A percentile compares a stretch with the other conserved stretches of the same genome.
phyloP scores from a whole-genome alignment of 2,888 invertebrate genomes.

The Thumatha senex region DNA sequence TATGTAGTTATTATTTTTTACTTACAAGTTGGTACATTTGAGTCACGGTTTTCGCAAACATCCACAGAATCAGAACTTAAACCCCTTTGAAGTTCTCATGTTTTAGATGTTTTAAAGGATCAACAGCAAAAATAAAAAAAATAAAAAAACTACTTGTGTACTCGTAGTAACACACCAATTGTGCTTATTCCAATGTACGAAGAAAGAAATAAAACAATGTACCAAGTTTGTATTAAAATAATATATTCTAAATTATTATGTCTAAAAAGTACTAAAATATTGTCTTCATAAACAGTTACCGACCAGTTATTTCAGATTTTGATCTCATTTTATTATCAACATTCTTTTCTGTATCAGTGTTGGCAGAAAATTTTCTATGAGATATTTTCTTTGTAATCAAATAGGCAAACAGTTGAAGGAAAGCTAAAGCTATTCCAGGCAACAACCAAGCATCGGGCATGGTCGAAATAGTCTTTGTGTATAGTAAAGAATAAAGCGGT shows the following conservation, averaged over 20 bases:
- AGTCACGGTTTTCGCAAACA: too few relatives aligned
- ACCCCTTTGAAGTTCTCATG: too few relatives aligned
- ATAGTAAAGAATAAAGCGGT: slow-evolving; percentile 71
- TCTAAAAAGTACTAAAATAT: background rate
- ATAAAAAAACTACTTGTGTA: too few relatives aligned
- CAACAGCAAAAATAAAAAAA: too few relatives aligned
- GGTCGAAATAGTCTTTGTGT: slow-evolving; percentile 65
- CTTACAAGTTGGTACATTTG: too few relatives aligned
- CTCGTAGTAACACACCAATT: too few relatives aligned
- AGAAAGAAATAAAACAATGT: background rate
- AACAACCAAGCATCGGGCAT: slow-evolving; percentile 72
- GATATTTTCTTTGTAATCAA: slow-evolving; percentile 53
- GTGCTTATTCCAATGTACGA: too few relatives aligned
- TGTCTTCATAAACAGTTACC: slow-evolving; percentile 1
- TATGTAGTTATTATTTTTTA: too few relatives aligned
- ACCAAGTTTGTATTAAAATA: background rate
- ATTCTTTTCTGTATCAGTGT: slow-evolving; percentile 31
- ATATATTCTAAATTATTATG: background rate
- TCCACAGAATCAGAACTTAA: too few relatives aligned
- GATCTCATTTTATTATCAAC: slow-evolving; percentile 21
- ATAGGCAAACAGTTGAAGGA: slow-evolving; percentile 64
- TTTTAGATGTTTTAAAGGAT: too few relatives aligned
- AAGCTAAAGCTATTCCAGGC: slow-evolving; percentile 61
- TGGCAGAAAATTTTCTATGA: slow-evolving; percentile 18
- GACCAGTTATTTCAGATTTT: slow-evolving; percentile 15